Conservation (phyloP, 2,113 vertebrate species). For the Ornithorhynchus anatinus region DNA sequence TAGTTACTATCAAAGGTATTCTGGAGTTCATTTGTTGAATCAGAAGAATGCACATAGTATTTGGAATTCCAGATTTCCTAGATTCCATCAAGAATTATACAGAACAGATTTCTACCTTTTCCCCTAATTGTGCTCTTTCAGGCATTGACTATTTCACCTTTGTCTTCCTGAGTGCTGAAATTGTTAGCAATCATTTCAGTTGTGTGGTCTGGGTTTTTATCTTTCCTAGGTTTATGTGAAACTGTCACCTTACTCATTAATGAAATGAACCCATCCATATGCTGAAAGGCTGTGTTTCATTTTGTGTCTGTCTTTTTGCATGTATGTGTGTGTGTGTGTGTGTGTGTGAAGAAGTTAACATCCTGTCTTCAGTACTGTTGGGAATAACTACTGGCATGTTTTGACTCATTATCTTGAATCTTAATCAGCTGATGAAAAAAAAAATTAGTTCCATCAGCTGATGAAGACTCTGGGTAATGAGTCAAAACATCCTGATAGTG, state of each 20-base stretch:
- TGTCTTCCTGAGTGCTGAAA: conserved; percentile 17
- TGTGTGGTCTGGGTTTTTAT: background rate
- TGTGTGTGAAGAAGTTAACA: conserved; percentile 42
- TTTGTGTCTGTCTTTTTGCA: conserved; percentile 5
- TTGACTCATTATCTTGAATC: conserved; percentile 71
- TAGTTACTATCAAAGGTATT: conserved; percentile 59
- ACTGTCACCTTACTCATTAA: background rate
- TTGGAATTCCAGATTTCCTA: conserved; percentile 43
- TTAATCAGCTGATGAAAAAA: conserved; percentile 70
- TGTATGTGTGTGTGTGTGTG: background rate
- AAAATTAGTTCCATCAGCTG: conserved; percentile 64
- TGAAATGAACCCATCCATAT: conserved; percentile 11
- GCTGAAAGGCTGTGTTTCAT: background rate
- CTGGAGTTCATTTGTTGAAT: conserved; percentile 44
- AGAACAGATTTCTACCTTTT: conserved; percentile 19
- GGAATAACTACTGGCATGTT: conserved; percentile 68
- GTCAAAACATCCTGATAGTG: conserved; percentile 68
- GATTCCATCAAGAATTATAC: conserved; percentile 1
- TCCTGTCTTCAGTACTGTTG: conserved; percentile 49
- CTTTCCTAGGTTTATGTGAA: background rate
- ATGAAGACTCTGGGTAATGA: conserved; percentile 68
- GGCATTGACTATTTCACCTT: conserved; percentile 3
- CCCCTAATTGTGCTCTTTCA: background rate
- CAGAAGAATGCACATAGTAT: conserved; percentile 29
- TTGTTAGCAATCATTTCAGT: background rate